Base-by-base conservation (phyloP, 2,888 invertebrate species). In the Cataglyphis cursor region DNA sequence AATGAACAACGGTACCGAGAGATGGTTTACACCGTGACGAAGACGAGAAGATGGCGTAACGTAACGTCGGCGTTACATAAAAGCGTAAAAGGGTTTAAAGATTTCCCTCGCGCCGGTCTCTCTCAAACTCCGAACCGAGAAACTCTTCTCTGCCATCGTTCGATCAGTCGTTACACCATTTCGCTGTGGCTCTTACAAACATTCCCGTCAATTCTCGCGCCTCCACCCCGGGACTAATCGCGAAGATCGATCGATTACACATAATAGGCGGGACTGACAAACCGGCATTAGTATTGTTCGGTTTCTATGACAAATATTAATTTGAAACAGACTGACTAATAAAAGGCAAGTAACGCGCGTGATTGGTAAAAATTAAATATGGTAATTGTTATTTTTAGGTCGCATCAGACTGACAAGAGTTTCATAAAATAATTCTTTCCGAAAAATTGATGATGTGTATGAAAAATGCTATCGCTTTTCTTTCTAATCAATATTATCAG, bases 31-130 rank as follows among this genome's bases (percentile, higher is more conserved):
- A 83, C 82, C 89, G 75, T 89, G 88, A 90, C 90, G 90, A 89
- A 84, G 83, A 90, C 86, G 80, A 89, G 82, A 85, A 86, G 86
- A 82, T 89, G 89, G 90, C 88, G 89, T 90, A 88, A 89, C 82
- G 86, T 85, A 87, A 88, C 90, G 86, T 83, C 66, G 85, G 82
- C 84, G 89, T 89, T 89, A 89, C 82, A 89, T 89, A 89, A 89
- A 89, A 85, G 90, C 90, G 89, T 89, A 88, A 90, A 90, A 86
- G 87, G 72, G 85, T 90, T 90, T 86, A 85, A 84, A 90, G 85
- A 89, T 90, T 89, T 90, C 88, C 90, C 85, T 89, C 88, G 82
- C 85, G 85, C 78, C 51, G 81, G 81, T n/a, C 48, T n/a, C 82
- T 81, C 44, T 65, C 73, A 21, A 21, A 44, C 73, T 24, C 59